Base-by-base conservation (phyloP, 1,140 invertebrate genomes). In the Calycopis cecrops region DNA sequence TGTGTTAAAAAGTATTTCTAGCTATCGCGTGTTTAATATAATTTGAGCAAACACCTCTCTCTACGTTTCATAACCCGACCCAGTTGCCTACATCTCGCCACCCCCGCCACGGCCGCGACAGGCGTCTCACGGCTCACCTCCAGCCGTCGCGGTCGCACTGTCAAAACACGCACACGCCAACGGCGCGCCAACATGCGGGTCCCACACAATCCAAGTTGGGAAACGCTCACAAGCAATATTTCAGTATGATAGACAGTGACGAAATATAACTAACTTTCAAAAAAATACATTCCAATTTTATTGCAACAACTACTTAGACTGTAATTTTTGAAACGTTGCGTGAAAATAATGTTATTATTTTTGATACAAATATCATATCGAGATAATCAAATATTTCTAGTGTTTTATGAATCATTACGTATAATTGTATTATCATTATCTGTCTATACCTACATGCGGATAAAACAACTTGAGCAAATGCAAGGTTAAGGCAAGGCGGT, bases 1-100 rank as follows among this genome's bases (percentile, higher is more conserved):
- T 44, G 12, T 48, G 28, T 34, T 35, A 18, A 38, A 52, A 37
- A 6, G 12, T 37, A 21, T 38, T 52, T 18, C 35, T 37, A 37
- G 11, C 16, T 37, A 35, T 37, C 18, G 16, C 16, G 35, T 18
- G 18, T 21, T 38, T 34, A 38, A 52, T 44, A 53, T 53, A 53
- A 53, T 53, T 53, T 53, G 21, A 53, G 38, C 40, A 44, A 28
- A 58, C 58, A 51, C 73, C 68, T 69, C 65, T 71, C 69, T 67
- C 66, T 65, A n/a, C n/a, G 61, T 76, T 73, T 71, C 71, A 65
- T 63, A 73, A 76, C 52, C 40, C 56, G 70, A 71, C 73, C 71
- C 60, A 73, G 63, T 70, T 73, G 57, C 54, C 17, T 65, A 58
- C 52, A 9, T 14, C 21, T 28, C 38, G 60, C 55, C 37, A 54